phyloP scores from a whole-genome alignment of 2,797 vertebrate species.

The Myiothlypis coronata region DNA sequence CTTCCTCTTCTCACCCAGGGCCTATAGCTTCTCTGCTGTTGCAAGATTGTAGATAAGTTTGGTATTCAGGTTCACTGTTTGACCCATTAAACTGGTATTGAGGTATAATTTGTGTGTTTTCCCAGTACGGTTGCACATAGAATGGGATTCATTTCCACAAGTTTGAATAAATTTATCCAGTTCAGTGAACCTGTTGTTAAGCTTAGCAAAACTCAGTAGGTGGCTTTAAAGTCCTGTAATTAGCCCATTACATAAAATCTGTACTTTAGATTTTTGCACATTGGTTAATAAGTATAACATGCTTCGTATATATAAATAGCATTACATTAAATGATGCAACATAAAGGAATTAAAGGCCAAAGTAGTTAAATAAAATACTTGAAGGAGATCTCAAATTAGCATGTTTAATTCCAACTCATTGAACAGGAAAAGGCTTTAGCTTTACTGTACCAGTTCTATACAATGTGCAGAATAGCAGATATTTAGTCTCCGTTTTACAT shows the following conservation, averaged over 20 bases:
- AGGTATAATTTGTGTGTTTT: constrained; percentile 87
- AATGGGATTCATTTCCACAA: constrained; percentile 85
- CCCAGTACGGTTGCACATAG: constrained; percentile 80
- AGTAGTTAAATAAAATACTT: constrained; percentile 84
- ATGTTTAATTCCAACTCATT: constrained; percentile 93
- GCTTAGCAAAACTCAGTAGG: constrained; percentile 83
- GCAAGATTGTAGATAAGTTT: constrained; percentile 78
- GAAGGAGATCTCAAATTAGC: constrained; percentile 88
- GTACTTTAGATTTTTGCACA: constrained; percentile 82
- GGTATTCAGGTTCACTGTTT: constrained; percentile 83
- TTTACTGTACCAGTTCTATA: constrained; percentile 84
- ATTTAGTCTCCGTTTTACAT: constrained; percentile 14
- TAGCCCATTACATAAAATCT: constrained; percentile 85
- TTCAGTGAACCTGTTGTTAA: constrained; percentile 86
- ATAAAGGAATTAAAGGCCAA: constrained; percentile 82
- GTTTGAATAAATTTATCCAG: constrained; percentile 88
- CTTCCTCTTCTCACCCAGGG: constrained; percentile 68
- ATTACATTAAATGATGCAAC: constrained; percentile 83
- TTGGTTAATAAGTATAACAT: constrained; percentile 82
- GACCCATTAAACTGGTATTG: constrained; percentile 85
- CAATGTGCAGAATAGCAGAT: constrained; percentile 9
- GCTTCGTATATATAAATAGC: constrained; percentile 81
- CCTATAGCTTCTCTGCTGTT: constrained; percentile 68
- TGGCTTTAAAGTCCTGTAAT: constrained; percentile 85
- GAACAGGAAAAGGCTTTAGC: constrained; percentile 87